Evolutionary conservation across 2,797 vertebrate genomes (phyloP).

Genomic region (Hypotaenidia okinawae): DNA sequence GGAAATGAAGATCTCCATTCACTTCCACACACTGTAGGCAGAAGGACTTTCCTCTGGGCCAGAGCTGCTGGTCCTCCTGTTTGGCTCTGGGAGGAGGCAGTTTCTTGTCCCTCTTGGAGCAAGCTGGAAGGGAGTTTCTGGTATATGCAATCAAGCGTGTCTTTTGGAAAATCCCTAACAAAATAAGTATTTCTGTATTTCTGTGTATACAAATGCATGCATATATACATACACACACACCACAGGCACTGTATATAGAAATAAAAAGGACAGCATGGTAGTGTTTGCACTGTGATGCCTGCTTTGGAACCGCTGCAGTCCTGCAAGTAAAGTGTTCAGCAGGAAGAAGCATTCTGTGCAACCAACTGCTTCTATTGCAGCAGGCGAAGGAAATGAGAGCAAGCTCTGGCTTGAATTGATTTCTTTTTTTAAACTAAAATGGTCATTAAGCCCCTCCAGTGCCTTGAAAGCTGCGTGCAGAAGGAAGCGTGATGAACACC

Average conservation of each 20-base stretch:
- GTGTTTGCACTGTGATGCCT: background rate
- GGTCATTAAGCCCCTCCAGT: background rate
- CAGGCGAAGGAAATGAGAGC: background rate
- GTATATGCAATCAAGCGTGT: background rate
- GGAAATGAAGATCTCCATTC: background rate
- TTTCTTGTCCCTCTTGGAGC: background rate
- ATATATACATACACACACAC: background rate
- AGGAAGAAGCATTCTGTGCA: background rate
- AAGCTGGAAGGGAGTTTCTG: background rate
- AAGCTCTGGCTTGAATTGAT: background rate
- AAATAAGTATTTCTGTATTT: background rate
- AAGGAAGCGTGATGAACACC: background rate
- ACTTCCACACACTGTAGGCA: background rate
- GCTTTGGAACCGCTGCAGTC: background rate
- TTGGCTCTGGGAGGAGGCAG: background rate
- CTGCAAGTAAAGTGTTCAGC: background rate
- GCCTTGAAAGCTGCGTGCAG: accelerated
- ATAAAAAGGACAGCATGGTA: background rate
- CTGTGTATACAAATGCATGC: no score
- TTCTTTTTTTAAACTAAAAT: background rate
- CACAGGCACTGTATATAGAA: background rate
- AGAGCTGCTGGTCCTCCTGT: background rate
- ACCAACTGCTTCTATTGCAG: background rate
- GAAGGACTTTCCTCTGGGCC: background rate
- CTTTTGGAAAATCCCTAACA: background rate